Evolutionary conservation across 2,113 vertebrate species (phyloP), one percentile per base, ranked within the genome.

Genomic region (Taxidea taxus): DNA sequence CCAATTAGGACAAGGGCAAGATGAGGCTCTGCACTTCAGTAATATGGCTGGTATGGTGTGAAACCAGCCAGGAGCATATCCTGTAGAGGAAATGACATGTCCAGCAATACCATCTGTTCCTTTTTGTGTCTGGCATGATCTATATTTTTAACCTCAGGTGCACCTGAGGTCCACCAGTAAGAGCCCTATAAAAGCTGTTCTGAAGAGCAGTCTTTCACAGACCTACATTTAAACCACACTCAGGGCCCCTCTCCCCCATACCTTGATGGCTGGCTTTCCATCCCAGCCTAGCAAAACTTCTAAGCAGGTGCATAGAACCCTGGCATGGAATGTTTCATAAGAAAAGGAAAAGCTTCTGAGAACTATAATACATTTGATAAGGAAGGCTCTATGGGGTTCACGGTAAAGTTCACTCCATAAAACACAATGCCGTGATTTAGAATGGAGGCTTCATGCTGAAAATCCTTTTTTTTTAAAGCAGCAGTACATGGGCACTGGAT

Each of bases 31-130:
- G 58, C 34, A 77, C 84, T 85, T 85, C 58, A 87, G 87, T 72
- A 47, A 68, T 54, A 58, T 58, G 62, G n/a, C 80, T 87, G 87
- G 89, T 91, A 66, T 49, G n/a, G 87, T 85, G 44, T 75, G 80
- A 94, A 97, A 87, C n/a, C 96, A 87, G 68, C 75, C 39, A 93
- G 90, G 87, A 84, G 34, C 10, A 93, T 92, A 90, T 75, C 87
- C 93, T 94, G 70, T 25, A 86, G 62, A 97, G 97, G 96, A 98
- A 97, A 92, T 90, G 87, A 92, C 83, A 94, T 56, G 89, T 74
- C 72, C 80, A n/a, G 94, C 83, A 90, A 93, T 70, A 97, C 96
- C 96, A 97, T 97, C 97, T 98, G 97, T 84, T 97, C 83, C 78
- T 96, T 77, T 87, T 91, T 93, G 87, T 94, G 89, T 91, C 95